Conservation (phyloP, 1,140 invertebrate species). For the Delia radicum region DNA sequence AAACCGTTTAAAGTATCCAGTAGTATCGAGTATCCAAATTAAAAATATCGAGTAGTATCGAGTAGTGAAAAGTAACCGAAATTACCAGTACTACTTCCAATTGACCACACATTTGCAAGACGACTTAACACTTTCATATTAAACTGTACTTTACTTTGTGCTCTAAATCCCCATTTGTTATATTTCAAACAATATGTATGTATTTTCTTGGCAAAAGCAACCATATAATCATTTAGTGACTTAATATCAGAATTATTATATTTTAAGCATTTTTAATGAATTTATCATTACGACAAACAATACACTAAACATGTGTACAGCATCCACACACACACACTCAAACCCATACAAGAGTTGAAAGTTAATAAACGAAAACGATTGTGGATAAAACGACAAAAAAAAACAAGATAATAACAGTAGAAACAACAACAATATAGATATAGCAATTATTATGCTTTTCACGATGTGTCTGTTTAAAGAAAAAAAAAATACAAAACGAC, state of each 20-base stretch:
- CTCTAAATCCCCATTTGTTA: neutral
- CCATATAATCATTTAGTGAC: neutral
- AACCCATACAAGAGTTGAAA: neutral
- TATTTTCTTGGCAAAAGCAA: neutral
- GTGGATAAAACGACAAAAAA: neutral
- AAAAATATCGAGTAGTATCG: too few relatives aligned
- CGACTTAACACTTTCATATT: too few relatives aligned
- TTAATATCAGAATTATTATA: constrained; percentile 16
- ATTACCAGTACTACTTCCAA: too few relatives aligned
- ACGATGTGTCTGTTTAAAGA: constrained; percentile 28
- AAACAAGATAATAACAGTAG: neutral
- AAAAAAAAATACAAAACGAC: constrained; percentile 7
- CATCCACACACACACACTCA: neutral
- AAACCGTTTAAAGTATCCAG: too few relatives aligned
- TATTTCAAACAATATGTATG: neutral
- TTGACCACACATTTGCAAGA: too few relatives aligned
- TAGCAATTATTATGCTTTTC: constrained; percentile 31
- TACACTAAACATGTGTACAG: neutral
- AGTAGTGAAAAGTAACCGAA: too few relatives aligned
- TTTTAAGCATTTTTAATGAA: constrained; percentile 18
- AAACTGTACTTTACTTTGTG: too few relatives aligned
- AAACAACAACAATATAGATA: neutral
- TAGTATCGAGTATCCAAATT: too few relatives aligned
- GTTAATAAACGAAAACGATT: neutral
- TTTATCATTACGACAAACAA: neutral